Conservation (phyloP, 2,888 invertebrate genomes). For the Aproaerema taeniolella region DNA sequence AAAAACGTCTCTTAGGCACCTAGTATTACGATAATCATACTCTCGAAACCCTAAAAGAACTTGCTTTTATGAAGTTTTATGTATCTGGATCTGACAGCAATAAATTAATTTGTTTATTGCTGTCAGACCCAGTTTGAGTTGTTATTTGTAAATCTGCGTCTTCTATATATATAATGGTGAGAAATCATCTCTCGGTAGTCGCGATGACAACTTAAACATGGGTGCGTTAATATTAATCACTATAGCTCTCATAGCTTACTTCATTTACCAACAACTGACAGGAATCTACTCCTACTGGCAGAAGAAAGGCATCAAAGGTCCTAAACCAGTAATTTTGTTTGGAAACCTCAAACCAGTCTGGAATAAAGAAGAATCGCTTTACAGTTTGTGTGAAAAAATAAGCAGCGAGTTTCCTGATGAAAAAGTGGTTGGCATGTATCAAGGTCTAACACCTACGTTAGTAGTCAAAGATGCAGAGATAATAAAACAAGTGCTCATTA, state of each 20-base stretch:
- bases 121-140: no score
- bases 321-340: neutral
- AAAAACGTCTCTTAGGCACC: no score
- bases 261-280: neutral
- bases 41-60: no score
- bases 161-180: no score
- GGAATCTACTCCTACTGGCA: conserved; percentile 2
- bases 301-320: conserved; percentile 9
- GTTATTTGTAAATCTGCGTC: no score
- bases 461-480: conserved; percentile 33
- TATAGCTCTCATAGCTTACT: neutral
- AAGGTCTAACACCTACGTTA: conserved; percentile 27
- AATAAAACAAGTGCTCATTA: conserved; percentile 29
- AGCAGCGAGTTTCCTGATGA: conserved; percentile 24
- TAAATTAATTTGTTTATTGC: no score
- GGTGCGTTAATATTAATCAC: no score
- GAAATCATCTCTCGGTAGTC: no score
- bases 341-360: conserved; percentile 1
- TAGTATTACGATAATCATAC: no score
- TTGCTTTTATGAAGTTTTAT: no score
- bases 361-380: conserved; percentile 9
- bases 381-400: neutral
- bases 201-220: no score
- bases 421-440: conserved; percentile 32
- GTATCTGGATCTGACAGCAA: no score